phyloP scores from a whole-genome alignment of 2,888 invertebrate species.

The Cenopis cana region DNA sequence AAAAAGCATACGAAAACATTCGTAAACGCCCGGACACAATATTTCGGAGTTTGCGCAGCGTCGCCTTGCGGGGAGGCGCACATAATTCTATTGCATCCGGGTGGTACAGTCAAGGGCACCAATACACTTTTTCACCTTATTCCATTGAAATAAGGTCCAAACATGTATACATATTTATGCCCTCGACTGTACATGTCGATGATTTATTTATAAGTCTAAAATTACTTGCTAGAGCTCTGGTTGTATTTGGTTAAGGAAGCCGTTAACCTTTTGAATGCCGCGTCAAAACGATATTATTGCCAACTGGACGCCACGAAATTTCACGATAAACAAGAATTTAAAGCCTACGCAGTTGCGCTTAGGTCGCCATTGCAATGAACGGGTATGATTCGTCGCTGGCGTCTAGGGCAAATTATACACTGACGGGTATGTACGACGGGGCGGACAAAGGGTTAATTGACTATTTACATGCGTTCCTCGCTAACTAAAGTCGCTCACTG shows the following conservation, averaged over 20 bases:
- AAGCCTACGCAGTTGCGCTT: not conserved
- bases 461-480: constrained; percentile 39
- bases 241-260: constrained; percentile 20
- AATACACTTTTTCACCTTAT: no score
- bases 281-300: not conserved
- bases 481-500: constrained; percentile 43
- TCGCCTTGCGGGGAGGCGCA: no score
- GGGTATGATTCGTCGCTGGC: not conserved
- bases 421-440: constrained; percentile 11
- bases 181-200: no score
- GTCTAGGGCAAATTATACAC: not conserved
- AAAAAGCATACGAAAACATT: not conserved
- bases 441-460: constrained; percentile 12
- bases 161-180: no score
- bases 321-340: not conserved
- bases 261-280: constrained; percentile 4
- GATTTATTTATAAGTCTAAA: not conserved
- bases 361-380: no score
- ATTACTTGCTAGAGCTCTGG: constrained; percentile 14
- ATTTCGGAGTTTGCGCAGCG: no score
- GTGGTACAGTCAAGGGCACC: no score
- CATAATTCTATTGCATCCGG: no score
- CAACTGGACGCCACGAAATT: not conserved
- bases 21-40: no score
- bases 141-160: no score